Evolutionary conservation across 2,888 invertebrate species (phyloP).

Genomic region (Xanthia togata): DNA sequence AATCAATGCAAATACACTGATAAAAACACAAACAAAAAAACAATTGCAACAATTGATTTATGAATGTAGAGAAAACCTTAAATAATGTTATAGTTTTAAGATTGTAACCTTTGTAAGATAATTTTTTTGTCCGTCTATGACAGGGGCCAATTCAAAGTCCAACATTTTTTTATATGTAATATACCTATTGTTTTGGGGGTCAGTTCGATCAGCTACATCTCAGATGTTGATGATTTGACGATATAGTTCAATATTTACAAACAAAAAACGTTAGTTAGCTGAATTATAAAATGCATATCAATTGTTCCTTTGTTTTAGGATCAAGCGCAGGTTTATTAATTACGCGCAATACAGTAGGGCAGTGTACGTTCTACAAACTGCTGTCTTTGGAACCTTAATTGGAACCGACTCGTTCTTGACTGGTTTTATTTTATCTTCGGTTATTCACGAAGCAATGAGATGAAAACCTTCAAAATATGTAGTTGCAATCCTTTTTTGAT

Average conservation of each 20-base stretch:
- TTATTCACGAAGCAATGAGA: constrained; percentile 3
- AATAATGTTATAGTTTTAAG: not conserved
- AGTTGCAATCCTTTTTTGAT: not conserved
- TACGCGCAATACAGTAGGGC: not conserved
- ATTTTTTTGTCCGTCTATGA: not conserved
- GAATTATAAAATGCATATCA: not conserved
- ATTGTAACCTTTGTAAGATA: not conserved
- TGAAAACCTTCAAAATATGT: not conserved
- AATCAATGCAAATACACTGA: not conserved
- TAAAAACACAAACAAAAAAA: not conserved
- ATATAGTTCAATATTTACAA: too few relatives aligned
- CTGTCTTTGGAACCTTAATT: not conserved
- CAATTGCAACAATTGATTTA: not conserved
- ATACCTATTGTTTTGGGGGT: not conserved
- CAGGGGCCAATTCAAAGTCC: not conserved
- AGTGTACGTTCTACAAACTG: not conserved
- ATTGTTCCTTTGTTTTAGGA: not conserved
- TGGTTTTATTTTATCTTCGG: not conserved
- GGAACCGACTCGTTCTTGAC: not conserved
- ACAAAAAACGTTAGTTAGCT: not conserved
- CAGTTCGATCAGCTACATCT: not conserved
- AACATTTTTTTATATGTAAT: not conserved
- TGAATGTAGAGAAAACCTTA: not conserved
- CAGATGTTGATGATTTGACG: too few relatives aligned
- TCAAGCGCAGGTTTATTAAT: not conserved